A percentile compares a stretch with the other conserved stretches of the same genome.
Evolutionary conservation across 2,797 vertebrate species (phyloP).

Genomic region (Phyllotis vaccarum): DNA sequence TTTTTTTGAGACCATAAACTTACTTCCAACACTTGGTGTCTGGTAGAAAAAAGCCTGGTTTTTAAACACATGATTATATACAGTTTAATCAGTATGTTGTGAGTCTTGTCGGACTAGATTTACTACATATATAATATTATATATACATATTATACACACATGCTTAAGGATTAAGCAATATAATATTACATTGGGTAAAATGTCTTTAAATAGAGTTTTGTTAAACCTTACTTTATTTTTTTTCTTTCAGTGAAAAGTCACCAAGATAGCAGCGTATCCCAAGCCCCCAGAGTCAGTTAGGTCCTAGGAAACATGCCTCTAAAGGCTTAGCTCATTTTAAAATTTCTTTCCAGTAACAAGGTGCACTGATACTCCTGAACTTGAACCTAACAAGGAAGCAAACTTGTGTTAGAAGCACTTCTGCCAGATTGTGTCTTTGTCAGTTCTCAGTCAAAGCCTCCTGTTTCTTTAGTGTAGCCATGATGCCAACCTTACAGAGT

Average conservation of each 20-base stretch:
- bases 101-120: not conserved
- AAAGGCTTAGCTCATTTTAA: not conserved
- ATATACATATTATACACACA: not conserved
- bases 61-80: not conserved
- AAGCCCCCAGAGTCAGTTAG: not conserved
- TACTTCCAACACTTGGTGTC: not conserved
- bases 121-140: not conserved
- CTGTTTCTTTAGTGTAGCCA: not conserved
- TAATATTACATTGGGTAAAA: not conserved
- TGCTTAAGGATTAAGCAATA: not conserved
- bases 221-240: conserved; percentile 11
- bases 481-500: not conserved
- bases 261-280: not conserved
- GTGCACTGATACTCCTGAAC: not conserved
- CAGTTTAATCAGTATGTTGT: not conserved
- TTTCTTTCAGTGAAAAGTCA: conserved; percentile 30
- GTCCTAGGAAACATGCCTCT: not conserved
- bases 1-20: not conserved
- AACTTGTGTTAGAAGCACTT: not conserved
- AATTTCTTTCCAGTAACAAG: not conserved
- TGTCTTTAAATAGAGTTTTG: not conserved
- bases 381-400: not conserved
- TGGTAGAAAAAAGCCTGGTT: not conserved
- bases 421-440: not conserved
- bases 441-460: not conserved